A percentile compares a stretch with the other conserved stretches of the same genome.
Conservation (phyloP, 2,888 invertebrate genomes). For the Cacoxenus indagator region DNA sequence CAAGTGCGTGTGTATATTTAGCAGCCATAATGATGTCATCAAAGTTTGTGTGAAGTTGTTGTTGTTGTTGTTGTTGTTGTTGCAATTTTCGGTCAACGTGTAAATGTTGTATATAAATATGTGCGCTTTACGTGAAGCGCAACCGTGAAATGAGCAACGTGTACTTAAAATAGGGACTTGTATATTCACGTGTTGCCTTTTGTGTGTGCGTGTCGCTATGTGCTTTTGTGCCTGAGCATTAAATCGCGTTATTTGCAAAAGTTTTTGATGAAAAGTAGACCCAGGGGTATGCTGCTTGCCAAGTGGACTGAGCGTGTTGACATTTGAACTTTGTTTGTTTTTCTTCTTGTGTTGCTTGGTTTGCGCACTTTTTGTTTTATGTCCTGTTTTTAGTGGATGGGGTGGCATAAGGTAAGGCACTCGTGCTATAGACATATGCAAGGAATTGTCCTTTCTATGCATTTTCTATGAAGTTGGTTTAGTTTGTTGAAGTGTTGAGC, state of each 20-base stretch:
- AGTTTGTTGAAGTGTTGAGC: no score
- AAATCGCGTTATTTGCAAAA: constrained; percentile 52
- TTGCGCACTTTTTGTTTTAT: background rate
- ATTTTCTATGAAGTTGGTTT: no score
- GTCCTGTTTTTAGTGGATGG: no score
- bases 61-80: background rate
- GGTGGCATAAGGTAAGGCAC: no score
- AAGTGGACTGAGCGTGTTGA: background rate
- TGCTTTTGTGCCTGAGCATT: constrained; percentile 36
- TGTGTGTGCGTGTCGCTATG: background rate
- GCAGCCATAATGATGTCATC: constrained; percentile 61
- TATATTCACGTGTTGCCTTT: background rate
- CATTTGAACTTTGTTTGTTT: background rate
- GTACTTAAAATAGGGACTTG: background rate
- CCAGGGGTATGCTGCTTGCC: background rate
- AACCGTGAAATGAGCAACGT: background rate
- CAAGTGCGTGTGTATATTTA: constrained; percentile 24
- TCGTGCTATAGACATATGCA: no score
- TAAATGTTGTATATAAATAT: constrained; percentile 54
- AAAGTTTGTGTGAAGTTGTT: constrained; percentile 28
- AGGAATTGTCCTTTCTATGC: no score
- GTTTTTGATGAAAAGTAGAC: constrained; percentile 24
- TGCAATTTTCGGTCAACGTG: constrained; percentile 39
- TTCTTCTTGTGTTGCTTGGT: background rate
- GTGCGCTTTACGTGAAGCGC: constrained; percentile 12